A percentile compares a stretch with the other conserved stretches of the same genome.
phyloP scores from a whole-genome alignment of 2,113 vertebrate genomes.

The Alligator sinensis region DNA sequence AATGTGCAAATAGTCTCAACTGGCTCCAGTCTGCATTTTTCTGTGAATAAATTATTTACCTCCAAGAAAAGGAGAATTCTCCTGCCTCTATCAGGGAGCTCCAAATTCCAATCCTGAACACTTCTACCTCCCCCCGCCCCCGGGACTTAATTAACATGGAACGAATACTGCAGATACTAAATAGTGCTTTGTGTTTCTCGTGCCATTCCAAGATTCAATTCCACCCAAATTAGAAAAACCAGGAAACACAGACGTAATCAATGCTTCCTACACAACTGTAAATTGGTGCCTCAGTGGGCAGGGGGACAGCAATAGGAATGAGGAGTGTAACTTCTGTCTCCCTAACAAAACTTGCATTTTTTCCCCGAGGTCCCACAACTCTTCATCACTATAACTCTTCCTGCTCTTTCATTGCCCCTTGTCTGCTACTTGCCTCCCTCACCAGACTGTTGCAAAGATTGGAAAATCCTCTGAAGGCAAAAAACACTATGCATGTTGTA shows the following conservation, averaged over 20 bases:
- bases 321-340: background rate
- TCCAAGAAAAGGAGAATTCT: background rate
- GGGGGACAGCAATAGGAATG: background rate
- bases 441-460: background rate
- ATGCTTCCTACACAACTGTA: background rate
- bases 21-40: background rate
- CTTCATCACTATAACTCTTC: background rate
- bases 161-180: background rate
- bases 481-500: background rate
- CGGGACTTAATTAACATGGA: background rate
- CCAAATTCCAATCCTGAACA: too few species aligned
- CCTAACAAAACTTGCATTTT: background rate
- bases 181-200: background rate
- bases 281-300: background rate
- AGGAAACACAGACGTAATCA: background rate
- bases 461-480: background rate
- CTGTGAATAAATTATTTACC: background rate
- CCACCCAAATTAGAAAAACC: background rate
- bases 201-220: background rate
- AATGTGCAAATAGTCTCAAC: background rate
- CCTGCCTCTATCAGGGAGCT: background rate
- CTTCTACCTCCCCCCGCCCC: too few species aligned
- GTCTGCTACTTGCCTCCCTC: background rate
- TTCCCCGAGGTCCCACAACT: background rate
- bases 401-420: background rate